A percentile compares a stretch with the other conserved stretches of the same genome.
phyloP scores from a whole-genome alignment of 37 sponge, comb jelly and placozoan species.

The Bolinopsis microptera region DNA sequence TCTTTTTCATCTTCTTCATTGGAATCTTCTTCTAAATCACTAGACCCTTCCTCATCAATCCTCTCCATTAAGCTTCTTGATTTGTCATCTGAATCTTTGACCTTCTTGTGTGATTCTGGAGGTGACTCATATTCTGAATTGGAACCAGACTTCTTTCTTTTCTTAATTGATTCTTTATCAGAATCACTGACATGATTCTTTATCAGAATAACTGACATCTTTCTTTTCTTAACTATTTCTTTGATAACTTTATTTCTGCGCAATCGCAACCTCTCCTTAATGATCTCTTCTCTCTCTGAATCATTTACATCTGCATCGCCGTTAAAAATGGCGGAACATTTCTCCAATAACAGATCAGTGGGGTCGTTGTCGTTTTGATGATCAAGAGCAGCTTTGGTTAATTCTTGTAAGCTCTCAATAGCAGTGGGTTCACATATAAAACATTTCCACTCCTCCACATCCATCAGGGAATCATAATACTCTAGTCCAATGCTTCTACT shows the following conservation, averaged over 20 bases:
- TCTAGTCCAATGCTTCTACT: conserved; percentile 14
- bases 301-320: conserved; percentile 46
- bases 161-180: no score
- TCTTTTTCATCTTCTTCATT: no score
- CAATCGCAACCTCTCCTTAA: conserved; percentile 21
- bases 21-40: no score
- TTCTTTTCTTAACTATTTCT: not conserved
- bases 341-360: conserved; percentile 16
- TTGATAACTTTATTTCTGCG: not conserved
- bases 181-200: no score
- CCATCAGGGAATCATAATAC: not conserved
- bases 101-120: no score
- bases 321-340: conserved; percentile 3
- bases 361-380: conserved; percentile 31
- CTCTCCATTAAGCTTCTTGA: no score
- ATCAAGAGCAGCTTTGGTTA: conserved; percentile 60
- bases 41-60: no score
- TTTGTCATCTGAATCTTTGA: no score
- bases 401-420: not conserved
- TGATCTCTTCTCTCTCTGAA: conserved; percentile 52
- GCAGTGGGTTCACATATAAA: conserved; percentile 5
- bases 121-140: no score
- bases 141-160: no score
- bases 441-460: conserved; percentile 42
- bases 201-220: no score